Conservation (phyloP, 2,797 vertebrate genomes). For the Anableps anableps region DNA sequence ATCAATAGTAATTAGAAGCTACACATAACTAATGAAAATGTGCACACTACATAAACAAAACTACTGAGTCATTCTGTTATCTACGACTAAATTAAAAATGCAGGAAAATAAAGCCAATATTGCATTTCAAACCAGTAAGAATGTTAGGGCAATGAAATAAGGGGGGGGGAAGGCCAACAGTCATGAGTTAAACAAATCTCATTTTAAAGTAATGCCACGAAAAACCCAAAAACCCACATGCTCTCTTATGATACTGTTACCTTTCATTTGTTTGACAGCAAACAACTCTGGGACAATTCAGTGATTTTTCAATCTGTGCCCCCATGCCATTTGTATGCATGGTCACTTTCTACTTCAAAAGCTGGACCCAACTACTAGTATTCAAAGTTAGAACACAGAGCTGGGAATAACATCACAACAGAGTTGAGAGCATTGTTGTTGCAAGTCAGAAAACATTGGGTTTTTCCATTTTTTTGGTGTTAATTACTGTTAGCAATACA, state of each 20-base stretch:
- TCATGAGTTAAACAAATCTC: not conserved
- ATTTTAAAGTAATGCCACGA: not conserved
- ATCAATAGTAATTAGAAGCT: slow-evolving; percentile 84
- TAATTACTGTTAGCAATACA: not conserved
- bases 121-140: slow-evolving; percentile 37
- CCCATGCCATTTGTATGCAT: not conserved
- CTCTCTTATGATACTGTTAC: not conserved
- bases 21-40: slow-evolving; percentile 84
- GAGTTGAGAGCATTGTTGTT: not conserved
- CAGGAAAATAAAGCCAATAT: slow-evolving; percentile 42
- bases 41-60: slow-evolving; percentile 76
- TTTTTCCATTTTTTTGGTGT: not conserved
- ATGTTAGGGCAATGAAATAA: not conserved
- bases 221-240: not conserved
- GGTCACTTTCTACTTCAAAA: not conserved
- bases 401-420: not conserved
- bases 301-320: not conserved
- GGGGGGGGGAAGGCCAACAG: slow-evolving; percentile 7
- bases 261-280: not conserved
- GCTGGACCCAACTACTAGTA: not conserved
- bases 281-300: not conserved
- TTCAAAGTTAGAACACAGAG: not conserved
- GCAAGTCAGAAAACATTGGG: not conserved
- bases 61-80: slow-evolving; percentile 57
- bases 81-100: slow-evolving; percentile 51